These are phyloP conservation scores for Spheniscus mendiculus DNA, from an alignment of 2,113 vertebrate genomes.

Conservation along the genomic window DNA sequence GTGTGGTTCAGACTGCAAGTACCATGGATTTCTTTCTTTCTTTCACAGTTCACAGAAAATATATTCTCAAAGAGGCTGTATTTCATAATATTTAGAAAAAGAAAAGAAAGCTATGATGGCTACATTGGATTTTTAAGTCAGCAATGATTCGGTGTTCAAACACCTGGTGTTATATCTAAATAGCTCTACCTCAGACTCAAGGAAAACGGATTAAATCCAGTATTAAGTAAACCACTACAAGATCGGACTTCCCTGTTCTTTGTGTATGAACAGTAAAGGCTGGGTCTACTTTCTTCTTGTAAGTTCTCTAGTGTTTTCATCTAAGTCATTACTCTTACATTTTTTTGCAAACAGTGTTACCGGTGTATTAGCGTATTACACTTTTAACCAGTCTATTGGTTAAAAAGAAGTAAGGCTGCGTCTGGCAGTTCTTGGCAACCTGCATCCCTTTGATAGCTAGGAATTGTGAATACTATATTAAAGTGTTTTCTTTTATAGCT, in stretches of 20 bases:
- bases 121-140: constrained; percentile 44
- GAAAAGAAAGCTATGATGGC: background rate
- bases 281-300: background rate
- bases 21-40: constrained; percentile 31
- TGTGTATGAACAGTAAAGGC: background rate
- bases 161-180: background rate
- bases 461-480: background rate
- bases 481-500: background rate
- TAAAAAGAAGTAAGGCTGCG: background rate
- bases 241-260: background rate
- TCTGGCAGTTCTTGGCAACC: background rate
- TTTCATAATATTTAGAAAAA: background rate
- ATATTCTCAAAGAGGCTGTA: constrained; percentile 16
- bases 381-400: background rate
- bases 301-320: background rate
- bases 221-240: background rate
- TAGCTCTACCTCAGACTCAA: background rate
- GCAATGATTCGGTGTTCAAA: constrained; percentile 25
- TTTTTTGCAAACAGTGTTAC: background rate
- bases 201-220: background rate
- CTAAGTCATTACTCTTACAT: background rate
- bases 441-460: background rate
- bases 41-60: constrained; percentile 33
- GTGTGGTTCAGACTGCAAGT: background rate
- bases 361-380: background rate